Evolutionary conservation across 1,140 invertebrate genomes (phyloP), one percentile per base, ranked within the genome.

Genomic region (Bombus waltoni): DNA sequence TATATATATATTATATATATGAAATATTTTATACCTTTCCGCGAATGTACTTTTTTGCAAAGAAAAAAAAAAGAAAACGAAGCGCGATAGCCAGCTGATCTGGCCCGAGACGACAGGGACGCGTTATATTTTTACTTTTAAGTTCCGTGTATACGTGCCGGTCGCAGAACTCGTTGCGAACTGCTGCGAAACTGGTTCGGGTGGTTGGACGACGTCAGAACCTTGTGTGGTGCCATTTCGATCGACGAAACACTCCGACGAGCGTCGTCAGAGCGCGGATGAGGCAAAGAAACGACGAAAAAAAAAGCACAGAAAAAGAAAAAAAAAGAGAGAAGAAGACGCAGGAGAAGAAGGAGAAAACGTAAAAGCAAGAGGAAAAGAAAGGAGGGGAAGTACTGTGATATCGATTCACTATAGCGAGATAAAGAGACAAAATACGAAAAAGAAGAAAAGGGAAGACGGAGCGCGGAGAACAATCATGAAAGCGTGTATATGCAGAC

Each of bases 161-260:
- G 74, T 76, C 76, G 57, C 76, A 77, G 77, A 88, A 89, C 81
- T 90, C 74, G 89, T 90, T 77, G 89, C 81, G 85, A 90, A 72
- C 74, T 79, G 81, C 62, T 72, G 85, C 88, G 79, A 87, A 87
- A 87, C 86, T 88, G 88, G 88, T 88, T 87, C 79, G 89, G 70
- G 75, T 88, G 89, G 83, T 90, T 83, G 76, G 87, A 88, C 89
- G 76, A 85, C 73, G 89, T 90, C 87, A 81, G 83, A 88, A 86
- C 62, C 73, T 89, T 88, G 83, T 88, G 89, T 75, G 86, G 83
- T 88, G 89, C 88, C 88, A 91, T 92, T 90, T 93, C 90, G 90
- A 91, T 92, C 90, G 88, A 86, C 88, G 77, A 81, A 78, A 66
- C 74, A 42, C 77, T 57, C 76, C 73, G 80, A 76, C 76, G 84